Base-by-base conservation (phyloP, 2,797 vertebrate species). In the Etheostoma perlongum region DNA sequence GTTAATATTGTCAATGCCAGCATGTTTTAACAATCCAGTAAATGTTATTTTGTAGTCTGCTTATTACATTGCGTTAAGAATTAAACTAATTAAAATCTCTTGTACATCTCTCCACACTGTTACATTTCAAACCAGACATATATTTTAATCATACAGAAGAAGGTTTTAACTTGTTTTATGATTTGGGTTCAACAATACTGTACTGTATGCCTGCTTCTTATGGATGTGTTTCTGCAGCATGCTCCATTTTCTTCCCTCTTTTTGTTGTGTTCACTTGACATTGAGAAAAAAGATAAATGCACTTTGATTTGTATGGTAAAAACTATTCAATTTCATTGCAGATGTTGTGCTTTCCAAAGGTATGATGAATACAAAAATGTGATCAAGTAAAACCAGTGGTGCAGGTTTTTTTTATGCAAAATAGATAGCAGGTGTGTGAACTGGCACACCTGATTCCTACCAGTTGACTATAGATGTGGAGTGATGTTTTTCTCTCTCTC, bases 381-480 rank as follows among this genome's bases (percentile, higher is more conserved):
- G 25, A 21, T 36, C 16, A 48, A 57, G 57, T 57, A 42, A 49
- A 55, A 73, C 36, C 36, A 51, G 40, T 33, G 15, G 21, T 2
- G 52, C 25, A 10, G 9, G 6, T 51, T 14, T 44, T 76, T 61
- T 55, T 23, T 21, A 51, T 53, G 54, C 14, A 72, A 66, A 74
- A 44, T 15, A 67, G 54, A 71, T 48, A 53, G 19, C 58, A 80
- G 76, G 15, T 72, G 60, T 76, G 66, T 67, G 49, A 61, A 74
- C 52, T 67, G 61, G 63, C 72, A 49, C 16, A 65, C 23, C 42
- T 58, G 48, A 44, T 74, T 73, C 42, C 15, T 55, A 53, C 64
- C 47, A 68, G 52, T 12, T 74, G 55, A 51, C 67, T 74, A 87
- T 68, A 60, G 44, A 48, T 75, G 58, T 76, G 59, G 60, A 68